Base-by-base conservation (phyloP, 2,797 vertebrate species). In the Petrocephalus schoutedeni region DNA sequence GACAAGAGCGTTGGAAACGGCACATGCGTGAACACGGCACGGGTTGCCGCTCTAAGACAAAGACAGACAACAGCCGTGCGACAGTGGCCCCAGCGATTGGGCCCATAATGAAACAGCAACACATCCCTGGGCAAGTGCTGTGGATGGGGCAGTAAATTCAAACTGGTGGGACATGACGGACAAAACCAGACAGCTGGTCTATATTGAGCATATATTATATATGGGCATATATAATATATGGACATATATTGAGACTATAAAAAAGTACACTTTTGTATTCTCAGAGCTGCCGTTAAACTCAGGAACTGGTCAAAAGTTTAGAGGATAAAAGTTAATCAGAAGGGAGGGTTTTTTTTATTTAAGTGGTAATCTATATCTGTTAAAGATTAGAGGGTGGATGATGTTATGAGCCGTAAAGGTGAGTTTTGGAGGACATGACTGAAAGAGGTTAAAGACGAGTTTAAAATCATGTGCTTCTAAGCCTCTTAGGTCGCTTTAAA, bases 401-500 rank as follows among this genome's bases (percentile, higher is more conserved):
- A 54, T 71, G 86, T 87, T 87, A 36, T 91, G 91, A 87, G 59
- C 91, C 92, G 88, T 21, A 53, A 83, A 45, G 49, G 45, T 45
- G 19, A 77, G 12, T 19, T 23, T 21, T 51, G 49, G 54, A 28
- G 53, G 21, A 14, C 32, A 32, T 19, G 28, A 32, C 84, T 85
- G 89, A 91, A 92, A 92, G 93, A 93, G 94, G 94, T 94, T 94
- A 93, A 91, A 94, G 94, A 94, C 93, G 91, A 89, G 91, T 83
- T 91, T 0, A 90, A 92, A 93, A 93, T 94, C 94, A 94, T 92
- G 90, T 87, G 91, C 91, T 89, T 89, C 91, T 94, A 94, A 95
- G 94, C 94, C 91, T 94, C 94, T 94, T 93, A 93, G 88, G 92
- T 92, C 92, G 90, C 92, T 92, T 90, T 89, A 90, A 93, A 90